These are phyloP conservation scores for Pelagia noctiluca DNA, from an alignment of 30 jellyfish, hydroid and myxozoan genomes.

Conservation along the genomic window DNA sequence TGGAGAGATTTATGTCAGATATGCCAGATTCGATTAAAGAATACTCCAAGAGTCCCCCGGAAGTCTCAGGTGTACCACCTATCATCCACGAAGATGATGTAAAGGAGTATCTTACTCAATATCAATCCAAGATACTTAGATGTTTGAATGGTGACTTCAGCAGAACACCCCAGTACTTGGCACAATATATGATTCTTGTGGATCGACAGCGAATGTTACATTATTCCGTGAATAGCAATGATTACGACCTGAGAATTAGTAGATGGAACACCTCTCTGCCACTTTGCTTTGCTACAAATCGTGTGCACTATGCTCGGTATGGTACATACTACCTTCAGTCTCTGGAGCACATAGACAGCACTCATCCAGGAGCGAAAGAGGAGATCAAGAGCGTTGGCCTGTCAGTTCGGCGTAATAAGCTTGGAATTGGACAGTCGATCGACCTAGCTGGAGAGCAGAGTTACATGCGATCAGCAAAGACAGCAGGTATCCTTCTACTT, in stretches of 20 bases:
- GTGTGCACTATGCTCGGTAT: slow-evolving; percentile 43
- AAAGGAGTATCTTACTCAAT: background rate
- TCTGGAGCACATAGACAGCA: slow-evolving; percentile 52
- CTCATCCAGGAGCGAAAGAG: slow-evolving; percentile 57
- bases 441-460: slow-evolving; percentile 65
- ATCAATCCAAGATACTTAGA: background rate
- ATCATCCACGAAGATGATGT: background rate
- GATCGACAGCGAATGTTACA: slow-evolving; percentile 14
- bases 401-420: too few species aligned
- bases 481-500: slow-evolving; percentile 73
- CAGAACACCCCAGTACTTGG: slow-evolving; percentile 49
- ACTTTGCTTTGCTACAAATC: slow-evolving; percentile 21
- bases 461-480: slow-evolving; percentile 42
- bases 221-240: slow-evolving; percentile 18
- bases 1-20: slow-evolving; percentile 17
- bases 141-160: slow-evolving; percentile 34
- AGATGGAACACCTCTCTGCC: slow-evolving; percentile 47
- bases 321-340: slow-evolving; percentile 45
- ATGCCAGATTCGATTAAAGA: background rate
- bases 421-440: too few species aligned
- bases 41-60: background rate
- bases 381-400: slow-evolving; percentile 37
- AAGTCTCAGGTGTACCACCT: background rate
- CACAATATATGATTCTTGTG: background rate
- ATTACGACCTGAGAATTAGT: slow-evolving; percentile 10